Percentiles rank a stretch among this genome's conserved stretches.
Evolutionary conservation across 2,888 invertebrate species (phyloP).

Genomic region (Imbricaverruca yamaguchii): DNA sequence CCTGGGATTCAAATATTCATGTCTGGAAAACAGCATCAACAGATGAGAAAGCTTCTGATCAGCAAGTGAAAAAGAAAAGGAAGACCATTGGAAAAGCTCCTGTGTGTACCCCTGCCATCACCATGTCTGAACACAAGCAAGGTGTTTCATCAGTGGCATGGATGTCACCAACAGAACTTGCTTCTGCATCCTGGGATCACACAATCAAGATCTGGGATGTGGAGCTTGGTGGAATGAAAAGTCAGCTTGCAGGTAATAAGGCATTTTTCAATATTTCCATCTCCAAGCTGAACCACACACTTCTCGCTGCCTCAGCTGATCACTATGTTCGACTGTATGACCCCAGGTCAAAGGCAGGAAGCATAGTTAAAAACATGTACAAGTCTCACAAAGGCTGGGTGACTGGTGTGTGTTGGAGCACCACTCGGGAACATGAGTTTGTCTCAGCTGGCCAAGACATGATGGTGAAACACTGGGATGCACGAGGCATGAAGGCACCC

Average conservation of each 20-base stretch:
- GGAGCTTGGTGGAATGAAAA: slow-evolving; percentile 70
- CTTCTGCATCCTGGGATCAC: slow-evolving; percentile 92
- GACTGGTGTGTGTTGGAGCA: slow-evolving; percentile 81
- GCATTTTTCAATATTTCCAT: slow-evolving; percentile 80
- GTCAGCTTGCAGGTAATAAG: slow-evolving; percentile 79
- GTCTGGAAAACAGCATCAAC: slow-evolving; percentile 62
- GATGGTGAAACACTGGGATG: slow-evolving; percentile 91
- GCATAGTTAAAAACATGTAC: slow-evolving; percentile 77
- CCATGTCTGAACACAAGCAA: slow-evolving; percentile 87
- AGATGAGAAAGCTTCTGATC: slow-evolving; percentile 35
- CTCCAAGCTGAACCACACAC: slow-evolving; percentile 62
- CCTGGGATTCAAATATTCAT: slow-evolving; percentile 87
- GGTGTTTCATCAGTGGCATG: slow-evolving; percentile 77
- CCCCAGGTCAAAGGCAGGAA: slow-evolving; percentile 77
- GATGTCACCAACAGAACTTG: slow-evolving; percentile 66
- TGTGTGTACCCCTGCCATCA: slow-evolving; percentile 56
- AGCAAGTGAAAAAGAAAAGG: slow-evolving; percentile 37
- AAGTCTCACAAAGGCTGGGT: slow-evolving; percentile 89
- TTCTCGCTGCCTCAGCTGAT: slow-evolving; percentile 85
- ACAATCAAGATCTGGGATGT: slow-evolving; percentile 91
- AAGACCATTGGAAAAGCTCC: slow-evolving; percentile 35
- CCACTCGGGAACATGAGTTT: slow-evolving; percentile 70
- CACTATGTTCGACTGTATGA: slow-evolving; percentile 86
- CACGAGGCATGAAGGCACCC: slow-evolving; percentile 83
- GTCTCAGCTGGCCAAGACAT: slow-evolving; percentile 89